A percentile compares a stretch with the other conserved stretches of the same genome.
These are phyloP conservation scores for Sinodicranocentrus sp. DNA, from an alignment of 2,888 invertebrate genomes.

Conservation along the genomic window DNA sequence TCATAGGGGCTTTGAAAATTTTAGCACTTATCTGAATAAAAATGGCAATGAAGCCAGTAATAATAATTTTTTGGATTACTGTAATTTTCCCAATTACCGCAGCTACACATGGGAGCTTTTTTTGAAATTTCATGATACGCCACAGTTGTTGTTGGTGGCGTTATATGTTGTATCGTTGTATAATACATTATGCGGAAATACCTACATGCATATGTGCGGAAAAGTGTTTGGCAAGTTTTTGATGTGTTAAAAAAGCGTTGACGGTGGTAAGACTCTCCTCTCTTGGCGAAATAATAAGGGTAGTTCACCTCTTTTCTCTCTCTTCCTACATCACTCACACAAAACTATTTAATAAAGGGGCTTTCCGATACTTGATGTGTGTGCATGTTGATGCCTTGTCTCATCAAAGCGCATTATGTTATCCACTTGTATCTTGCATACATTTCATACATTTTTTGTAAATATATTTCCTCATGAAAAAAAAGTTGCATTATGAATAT, in stretches of 20 bases:
- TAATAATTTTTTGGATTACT: constrained; percentile 72
- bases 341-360: constrained; percentile 32
- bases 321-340: constrained; percentile 20
- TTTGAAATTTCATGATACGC: constrained; percentile 64
- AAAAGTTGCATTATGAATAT: constrained; percentile 7
- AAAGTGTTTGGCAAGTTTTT: constrained; percentile 27
- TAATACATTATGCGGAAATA: constrained; percentile 64
- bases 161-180: constrained; percentile 45
- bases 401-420: background rate
- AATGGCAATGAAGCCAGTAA: constrained; percentile 70
- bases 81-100: constrained; percentile 70
- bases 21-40: constrained; percentile 70
- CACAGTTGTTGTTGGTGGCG: background rate
- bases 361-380: constrained; percentile 48
- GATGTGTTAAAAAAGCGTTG: constrained; percentile 35
- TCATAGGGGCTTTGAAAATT: constrained; percentile 67
- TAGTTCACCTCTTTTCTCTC: constrained; percentile 60
- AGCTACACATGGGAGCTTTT: constrained; percentile 58
- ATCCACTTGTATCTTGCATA: background rate
- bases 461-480: constrained; percentile 1
- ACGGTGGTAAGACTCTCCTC: constrained; percentile 39
- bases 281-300: constrained; percentile 41
- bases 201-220: constrained; percentile 9
- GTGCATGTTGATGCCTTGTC: constrained; percentile 4
- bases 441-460: background rate